phyloP scores from a whole-genome alignment of 2,113 vertebrate genomes.

The Crotophaga sulcirostris region DNA sequence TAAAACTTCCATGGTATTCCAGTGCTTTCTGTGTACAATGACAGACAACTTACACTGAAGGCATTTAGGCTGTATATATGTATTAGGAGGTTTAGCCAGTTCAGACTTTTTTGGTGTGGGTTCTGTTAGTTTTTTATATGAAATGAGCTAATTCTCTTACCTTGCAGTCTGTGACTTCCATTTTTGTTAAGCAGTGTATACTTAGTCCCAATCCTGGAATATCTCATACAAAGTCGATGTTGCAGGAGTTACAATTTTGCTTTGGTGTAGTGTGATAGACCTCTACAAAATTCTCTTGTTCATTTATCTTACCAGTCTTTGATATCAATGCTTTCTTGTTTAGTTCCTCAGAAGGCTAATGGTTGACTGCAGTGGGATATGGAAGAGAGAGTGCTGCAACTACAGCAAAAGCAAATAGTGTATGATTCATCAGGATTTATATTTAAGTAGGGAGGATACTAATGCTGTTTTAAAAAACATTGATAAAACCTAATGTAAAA shows the following conservation, averaged over 20 bases:
- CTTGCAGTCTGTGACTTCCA: background rate
- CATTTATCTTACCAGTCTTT: background rate
- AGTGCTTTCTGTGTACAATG: background rate
- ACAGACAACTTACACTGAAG: background rate
- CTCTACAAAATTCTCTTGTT: background rate
- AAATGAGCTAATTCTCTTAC: background rate
- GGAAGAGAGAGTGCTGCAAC: background rate
- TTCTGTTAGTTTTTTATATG: background rate
- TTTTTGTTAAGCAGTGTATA: background rate
- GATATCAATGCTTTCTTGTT: background rate
- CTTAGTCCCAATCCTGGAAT: background rate
- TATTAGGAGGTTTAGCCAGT: background rate
- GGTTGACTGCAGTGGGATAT: background rate
- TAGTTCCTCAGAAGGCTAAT: background rate
- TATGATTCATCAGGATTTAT: background rate
- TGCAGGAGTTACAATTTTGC: background rate
- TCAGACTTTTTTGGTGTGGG: background rate
- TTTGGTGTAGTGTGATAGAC: background rate
- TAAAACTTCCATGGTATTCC: slow-evolving; percentile 2
- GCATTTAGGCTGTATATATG: background rate
- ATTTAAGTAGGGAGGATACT: background rate
- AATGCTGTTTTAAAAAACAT: background rate
- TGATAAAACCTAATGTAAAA: background rate
- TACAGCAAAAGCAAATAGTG: background rate
- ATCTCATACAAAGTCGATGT: background rate